Conservation (phyloP, 2,797 vertebrate genomes). For the Octomys mimax region DNA sequence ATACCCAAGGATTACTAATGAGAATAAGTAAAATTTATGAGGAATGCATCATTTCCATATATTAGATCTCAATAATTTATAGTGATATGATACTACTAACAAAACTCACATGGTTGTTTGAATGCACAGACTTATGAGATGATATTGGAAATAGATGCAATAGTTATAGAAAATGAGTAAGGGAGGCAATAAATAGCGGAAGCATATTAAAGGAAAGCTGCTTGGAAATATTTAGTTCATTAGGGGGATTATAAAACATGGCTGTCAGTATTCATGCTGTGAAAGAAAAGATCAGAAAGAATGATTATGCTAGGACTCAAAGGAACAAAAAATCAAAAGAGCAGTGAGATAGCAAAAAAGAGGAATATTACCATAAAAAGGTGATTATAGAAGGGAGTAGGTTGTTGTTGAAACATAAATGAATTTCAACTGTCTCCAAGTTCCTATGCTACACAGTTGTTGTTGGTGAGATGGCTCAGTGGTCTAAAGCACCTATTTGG, state of each 20-base stretch:
- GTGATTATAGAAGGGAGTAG: not conserved
- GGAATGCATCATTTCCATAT: not conserved
- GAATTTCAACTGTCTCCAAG: not conserved
- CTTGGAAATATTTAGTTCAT: constrained; percentile 3
- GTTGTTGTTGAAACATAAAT: not conserved
- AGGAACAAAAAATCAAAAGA: not conserved
- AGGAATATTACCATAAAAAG: not conserved
- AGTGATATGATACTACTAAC: not conserved
- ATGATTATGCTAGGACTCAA: not conserved
- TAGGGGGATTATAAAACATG: not conserved
- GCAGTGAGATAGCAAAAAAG: not conserved
- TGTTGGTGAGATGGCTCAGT: too few relatives aligned
- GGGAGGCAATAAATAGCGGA: constrained; percentile 34
- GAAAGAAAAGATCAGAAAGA: constrained; percentile 44
- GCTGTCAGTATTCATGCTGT: not conserved
- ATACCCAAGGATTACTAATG: not conserved
- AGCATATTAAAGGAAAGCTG: not conserved
- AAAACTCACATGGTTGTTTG: not conserved
- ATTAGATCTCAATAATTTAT: not conserved
- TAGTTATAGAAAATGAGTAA: not conserved
- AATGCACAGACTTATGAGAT: not conserved
- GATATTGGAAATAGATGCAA: constrained; percentile 9
- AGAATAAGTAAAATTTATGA: constrained; percentile 4
- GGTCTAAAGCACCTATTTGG: too few relatives aligned
- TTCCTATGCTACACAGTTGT: not conserved